Percentiles rank a stretch among this genome's conserved stretches.
Conservation (phyloP, 1,140 invertebrate species). For the Muscidifurax raptorellus region DNA sequence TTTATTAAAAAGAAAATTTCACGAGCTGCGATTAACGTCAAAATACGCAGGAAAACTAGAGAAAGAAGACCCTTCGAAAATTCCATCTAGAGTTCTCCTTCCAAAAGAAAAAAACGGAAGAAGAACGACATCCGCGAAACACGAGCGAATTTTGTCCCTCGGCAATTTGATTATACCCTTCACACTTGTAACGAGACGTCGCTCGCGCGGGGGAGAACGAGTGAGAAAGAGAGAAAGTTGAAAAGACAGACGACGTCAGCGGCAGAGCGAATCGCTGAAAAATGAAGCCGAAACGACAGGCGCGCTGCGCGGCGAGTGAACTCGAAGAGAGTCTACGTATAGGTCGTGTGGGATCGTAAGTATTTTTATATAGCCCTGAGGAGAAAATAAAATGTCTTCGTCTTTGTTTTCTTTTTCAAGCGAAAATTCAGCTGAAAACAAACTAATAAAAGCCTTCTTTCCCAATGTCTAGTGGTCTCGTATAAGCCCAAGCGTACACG, state of each 20-base stretch:
- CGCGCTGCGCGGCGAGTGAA: background rate
- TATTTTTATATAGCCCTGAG: background rate
- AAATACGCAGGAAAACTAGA: too few relatives aligned
- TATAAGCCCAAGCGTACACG: background rate
- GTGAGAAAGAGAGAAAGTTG: background rate
- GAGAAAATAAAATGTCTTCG: background rate
- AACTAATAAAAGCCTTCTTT: background rate
- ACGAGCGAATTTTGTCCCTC: background rate
- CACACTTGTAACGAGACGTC: constrained; percentile 39
- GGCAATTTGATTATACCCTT: constrained; percentile 46
- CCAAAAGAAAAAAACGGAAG: background rate
- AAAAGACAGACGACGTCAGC: constrained; percentile 29
- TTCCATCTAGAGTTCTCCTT: background rate
- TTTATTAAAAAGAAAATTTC: too few relatives aligned
- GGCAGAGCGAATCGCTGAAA: constrained; percentile 28
- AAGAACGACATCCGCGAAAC: constrained; percentile 13
- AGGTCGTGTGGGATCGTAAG: too few relatives aligned
- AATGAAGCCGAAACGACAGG: constrained; percentile 39
- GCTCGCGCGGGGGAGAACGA: background rate
- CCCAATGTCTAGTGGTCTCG: background rate
- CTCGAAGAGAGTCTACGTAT: too few relatives aligned
- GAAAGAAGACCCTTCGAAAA: background rate
- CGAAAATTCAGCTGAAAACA: background rate
- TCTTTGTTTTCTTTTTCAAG: background rate
- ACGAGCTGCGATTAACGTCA: too few relatives aligned